These are phyloP conservation scores for Melipona bicolor DNA, from an alignment of 2,888 invertebrate genomes.

Conservation along the genomic window DNA sequence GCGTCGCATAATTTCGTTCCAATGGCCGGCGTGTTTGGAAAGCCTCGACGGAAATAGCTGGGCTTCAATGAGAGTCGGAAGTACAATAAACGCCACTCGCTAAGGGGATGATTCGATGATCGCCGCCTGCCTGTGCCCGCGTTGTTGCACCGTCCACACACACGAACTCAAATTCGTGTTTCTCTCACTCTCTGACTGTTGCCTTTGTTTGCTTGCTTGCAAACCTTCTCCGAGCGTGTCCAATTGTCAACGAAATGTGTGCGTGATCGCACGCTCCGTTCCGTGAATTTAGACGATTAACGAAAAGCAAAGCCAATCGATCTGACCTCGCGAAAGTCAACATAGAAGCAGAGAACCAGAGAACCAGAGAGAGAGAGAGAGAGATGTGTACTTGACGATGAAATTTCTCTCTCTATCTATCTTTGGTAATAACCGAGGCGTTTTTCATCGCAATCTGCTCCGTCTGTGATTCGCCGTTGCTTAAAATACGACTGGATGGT, in stretches of 20 bases:
- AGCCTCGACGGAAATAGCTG: constrained; percentile 64
- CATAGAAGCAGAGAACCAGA: no score
- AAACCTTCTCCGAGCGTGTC: background rate
- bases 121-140: constrained; percentile 7
- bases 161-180: background rate
- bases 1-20: constrained; percentile 62
- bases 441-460: background rate
- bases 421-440: background rate
- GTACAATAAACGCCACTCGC: constrained; percentile 66
- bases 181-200: no score
- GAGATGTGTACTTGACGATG: no score
- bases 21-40: constrained; percentile 57
- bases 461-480: background rate
- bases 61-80: constrained; percentile 67
- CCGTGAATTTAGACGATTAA: no score
- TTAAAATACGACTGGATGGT: background rate
- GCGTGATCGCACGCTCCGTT: background rate
- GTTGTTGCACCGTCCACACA: constrained; percentile 16
- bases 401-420: no score
- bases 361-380: no score
- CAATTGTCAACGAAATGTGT: background rate
- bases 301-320: no score
- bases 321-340: no score
- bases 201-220: background rate
- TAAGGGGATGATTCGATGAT: constrained; percentile 45